Evolutionary conservation across 1,140 invertebrate genomes (phyloP).

Genomic region (Mizuhopecten yessoensis): DNA sequence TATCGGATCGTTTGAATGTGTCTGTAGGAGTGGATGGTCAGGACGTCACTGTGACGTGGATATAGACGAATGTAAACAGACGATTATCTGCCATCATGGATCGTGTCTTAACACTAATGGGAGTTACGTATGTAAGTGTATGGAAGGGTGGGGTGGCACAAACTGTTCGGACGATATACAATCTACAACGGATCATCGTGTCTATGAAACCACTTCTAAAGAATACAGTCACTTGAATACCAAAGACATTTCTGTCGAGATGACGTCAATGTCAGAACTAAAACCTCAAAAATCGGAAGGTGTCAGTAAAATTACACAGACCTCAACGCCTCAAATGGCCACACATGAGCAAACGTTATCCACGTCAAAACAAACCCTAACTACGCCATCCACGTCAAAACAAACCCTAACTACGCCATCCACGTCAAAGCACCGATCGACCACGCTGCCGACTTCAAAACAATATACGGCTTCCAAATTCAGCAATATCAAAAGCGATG

Average conservation of each 20-base stretch:
- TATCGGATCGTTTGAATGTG: too few relatives aligned
- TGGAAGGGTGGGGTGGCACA: too few relatives aligned
- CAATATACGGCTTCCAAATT: not conserved
- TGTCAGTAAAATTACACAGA: not conserved
- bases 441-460: too few relatives aligned
- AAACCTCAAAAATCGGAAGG: not conserved
- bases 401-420: not conserved
- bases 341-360: not conserved
- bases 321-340: too few relatives aligned
- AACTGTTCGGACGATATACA: too few relatives aligned
- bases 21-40: too few relatives aligned
- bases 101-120: too few relatives aligned
- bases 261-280: not conserved
- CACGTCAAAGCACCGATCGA: not conserved
- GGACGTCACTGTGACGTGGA: too few relatives aligned
- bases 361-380: not conserved
- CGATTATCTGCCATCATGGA: too few relatives aligned
- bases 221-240: not conserved
- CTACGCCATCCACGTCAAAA: not conserved
- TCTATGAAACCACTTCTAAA: not conserved
- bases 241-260: not conserved
- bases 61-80: not conserved
- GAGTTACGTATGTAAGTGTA: too few relatives aligned
- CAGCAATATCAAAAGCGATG: too few relatives aligned
- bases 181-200: not conserved